Evolutionary conservation across 2,888 invertebrate species (phyloP).

Genomic region (Aproaerema taeniolella): DNA sequence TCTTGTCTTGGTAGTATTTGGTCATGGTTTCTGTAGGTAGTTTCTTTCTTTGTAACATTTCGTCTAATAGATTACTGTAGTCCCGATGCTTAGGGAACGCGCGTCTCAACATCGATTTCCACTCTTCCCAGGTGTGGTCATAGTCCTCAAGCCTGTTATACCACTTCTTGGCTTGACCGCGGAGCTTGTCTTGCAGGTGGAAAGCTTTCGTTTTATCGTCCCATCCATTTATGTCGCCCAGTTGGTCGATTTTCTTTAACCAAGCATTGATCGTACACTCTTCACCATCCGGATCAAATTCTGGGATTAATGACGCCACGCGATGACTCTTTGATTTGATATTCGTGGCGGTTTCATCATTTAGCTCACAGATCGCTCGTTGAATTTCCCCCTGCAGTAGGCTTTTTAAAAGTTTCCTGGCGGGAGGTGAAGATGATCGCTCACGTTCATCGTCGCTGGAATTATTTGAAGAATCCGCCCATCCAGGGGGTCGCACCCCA

Average conservation of each 20-base stretch:
- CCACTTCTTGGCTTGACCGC: conserved; percentile 27
- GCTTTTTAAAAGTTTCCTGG: conserved; percentile 6
- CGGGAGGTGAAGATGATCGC: no score
- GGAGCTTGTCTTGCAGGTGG: conserved; percentile 22
- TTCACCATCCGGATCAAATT: conserved; percentile 20
- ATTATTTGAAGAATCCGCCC: not conserved
- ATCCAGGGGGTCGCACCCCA: not conserved
- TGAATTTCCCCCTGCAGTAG: conserved; percentile 4
- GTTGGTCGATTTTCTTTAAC: conserved; percentile 22
- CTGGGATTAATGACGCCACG: conserved; percentile 18
- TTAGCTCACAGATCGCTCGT: conserved; percentile 1
- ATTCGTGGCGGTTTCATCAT: not conserved
- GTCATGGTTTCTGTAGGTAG: conserved; percentile 23
- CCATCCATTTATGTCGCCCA: conserved; percentile 26
- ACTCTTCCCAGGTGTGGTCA: conserved; percentile 25
- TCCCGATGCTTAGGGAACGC: conserved; percentile 28
- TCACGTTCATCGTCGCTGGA: no score
- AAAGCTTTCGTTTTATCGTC: conserved; percentile 22
- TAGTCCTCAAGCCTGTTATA: conserved; percentile 25
- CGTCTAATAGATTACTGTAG: conserved; percentile 22
- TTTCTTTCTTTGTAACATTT: conserved; percentile 24
- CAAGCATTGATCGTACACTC: conserved; percentile 18
- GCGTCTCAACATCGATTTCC: conserved; percentile 24
- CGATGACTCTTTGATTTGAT: conserved; percentile 1
- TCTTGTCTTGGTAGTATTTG: conserved; percentile 31